phyloP scores from a whole-genome alignment of 2,888 invertebrate genomes.

The Macropis europaea region DNA sequence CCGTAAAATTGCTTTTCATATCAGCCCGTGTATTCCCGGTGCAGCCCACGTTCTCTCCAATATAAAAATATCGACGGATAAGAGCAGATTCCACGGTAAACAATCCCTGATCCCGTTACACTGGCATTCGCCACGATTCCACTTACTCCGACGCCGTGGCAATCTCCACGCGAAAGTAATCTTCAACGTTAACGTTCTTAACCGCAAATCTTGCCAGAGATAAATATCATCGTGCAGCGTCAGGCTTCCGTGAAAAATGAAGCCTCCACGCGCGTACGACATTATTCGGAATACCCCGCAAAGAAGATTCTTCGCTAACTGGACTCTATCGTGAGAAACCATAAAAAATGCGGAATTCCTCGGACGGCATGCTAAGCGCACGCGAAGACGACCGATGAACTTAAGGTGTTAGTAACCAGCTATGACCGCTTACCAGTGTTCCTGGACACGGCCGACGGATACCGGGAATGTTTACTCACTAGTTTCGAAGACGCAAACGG shows the following conservation, averaged over 20 bases:
- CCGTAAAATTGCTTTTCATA: no score
- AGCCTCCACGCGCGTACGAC: constrained; percentile 13
- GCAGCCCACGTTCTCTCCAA: no score
- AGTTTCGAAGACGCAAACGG: constrained; percentile 10
- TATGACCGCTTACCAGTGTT: no score
- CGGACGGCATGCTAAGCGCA: constrained; percentile 6
- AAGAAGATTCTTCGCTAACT: constrained; percentile 27
- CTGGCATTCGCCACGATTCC: not conserved
- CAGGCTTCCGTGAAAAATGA: constrained; percentile 36
- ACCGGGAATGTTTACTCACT: constrained; percentile 1
- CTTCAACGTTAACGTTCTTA: constrained; percentile 34
- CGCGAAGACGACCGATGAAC: constrained; percentile 14
- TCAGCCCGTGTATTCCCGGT: no score
- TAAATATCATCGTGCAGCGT: constrained; percentile 17
- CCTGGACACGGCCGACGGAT: no score
- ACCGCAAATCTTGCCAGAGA: constrained; percentile 29
- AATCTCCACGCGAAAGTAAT: constrained; percentile 19
- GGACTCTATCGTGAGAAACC: constrained; percentile 20
- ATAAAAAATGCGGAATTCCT: constrained; percentile 42
- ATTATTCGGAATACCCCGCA: constrained; percentile 16
- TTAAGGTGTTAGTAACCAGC: constrained; percentile 7
- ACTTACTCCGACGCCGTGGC: not conserved
- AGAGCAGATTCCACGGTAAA: constrained; percentile 7
- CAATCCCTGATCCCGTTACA: not conserved
- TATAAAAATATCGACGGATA: no score